phyloP scores from a whole-genome alignment of 2,113 vertebrate species.

The Collichthys lucidus region DNA sequence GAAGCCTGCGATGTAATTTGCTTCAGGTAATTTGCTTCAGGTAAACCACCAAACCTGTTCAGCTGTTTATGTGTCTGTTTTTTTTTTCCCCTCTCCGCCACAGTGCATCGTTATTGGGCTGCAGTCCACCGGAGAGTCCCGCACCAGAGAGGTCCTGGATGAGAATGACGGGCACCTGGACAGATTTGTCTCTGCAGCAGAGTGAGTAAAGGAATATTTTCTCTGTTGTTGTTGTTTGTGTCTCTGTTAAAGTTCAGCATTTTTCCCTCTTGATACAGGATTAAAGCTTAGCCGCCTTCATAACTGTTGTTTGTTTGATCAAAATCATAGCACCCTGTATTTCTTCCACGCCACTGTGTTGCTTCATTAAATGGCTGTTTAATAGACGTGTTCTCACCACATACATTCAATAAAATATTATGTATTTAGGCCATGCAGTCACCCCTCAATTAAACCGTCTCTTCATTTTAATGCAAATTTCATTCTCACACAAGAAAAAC shows the following conservation, averaged over 20 bases:
- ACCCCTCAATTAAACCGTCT: background rate
- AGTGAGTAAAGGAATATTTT: conserved; percentile 84
- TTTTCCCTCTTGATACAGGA: no score
- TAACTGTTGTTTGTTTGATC: background rate
- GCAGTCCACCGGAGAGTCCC: conserved; percentile 96
- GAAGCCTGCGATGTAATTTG: background rate
- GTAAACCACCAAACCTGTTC: background rate
- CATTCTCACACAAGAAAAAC: conserved; percentile 4
- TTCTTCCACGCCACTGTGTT: conserved; percentile 11
- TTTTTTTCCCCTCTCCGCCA: background rate
- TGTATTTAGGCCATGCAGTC: background rate
- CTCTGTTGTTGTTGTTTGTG: no score
- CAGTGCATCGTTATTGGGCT: conserved; percentile 97
- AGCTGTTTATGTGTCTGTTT: background rate
- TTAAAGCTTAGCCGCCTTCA: background rate
- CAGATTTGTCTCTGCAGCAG: conserved; percentile 96
- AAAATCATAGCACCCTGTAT: background rate
- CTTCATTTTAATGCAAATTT: conserved; percentile 1
- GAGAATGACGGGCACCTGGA: conserved; percentile 94
- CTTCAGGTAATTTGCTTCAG: background rate
- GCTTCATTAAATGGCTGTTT: background rate
- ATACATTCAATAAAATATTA: background rate
- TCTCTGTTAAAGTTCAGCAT: no score
- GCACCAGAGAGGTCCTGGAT: conserved; percentile 95
- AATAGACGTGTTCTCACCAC: background rate